Conservation (phyloP, 2,797 vertebrate species). For the Falco biarmicus region DNA sequence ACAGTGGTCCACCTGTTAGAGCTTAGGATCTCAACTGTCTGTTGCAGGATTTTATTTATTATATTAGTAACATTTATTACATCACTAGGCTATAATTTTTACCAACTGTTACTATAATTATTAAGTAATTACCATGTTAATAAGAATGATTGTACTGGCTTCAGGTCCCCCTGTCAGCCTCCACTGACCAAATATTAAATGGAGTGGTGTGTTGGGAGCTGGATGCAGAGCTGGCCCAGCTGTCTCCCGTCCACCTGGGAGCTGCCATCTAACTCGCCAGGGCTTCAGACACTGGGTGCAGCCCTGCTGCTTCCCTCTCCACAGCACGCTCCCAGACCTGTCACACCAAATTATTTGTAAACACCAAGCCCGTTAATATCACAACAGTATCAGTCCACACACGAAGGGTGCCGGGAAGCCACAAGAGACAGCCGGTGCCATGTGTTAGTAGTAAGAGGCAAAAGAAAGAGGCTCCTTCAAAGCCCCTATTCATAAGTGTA, state of each 20-base stretch:
- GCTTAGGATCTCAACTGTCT: not conserved
- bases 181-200: not conserved
- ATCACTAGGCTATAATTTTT: not conserved
- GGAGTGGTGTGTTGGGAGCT: not conserved
- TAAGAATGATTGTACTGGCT: not conserved
- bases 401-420: not conserved
- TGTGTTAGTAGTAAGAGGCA: not conserved
- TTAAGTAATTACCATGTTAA: not conserved
- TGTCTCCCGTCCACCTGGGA: not conserved
- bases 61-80: not conserved
- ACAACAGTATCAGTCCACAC: not conserved
- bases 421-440: not conserved
- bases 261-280: not conserved
- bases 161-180: not conserved
- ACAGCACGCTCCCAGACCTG: not conserved
- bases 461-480: slow-evolving; percentile 12
- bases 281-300: not conserved
- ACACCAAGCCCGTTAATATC: not conserved
- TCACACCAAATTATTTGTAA: not conserved
- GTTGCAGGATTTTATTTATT: not conserved
- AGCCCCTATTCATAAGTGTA: slow-evolving; percentile 30
- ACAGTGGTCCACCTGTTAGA: not conserved
- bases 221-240: not conserved
- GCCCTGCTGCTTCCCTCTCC: not conserved
- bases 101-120: not conserved